A percentile compares a stretch with the other conserved stretches of the same genome.
phyloP scores from a whole-genome alignment of 2,797 vertebrate species.

The Oreochromis grahami region DNA sequence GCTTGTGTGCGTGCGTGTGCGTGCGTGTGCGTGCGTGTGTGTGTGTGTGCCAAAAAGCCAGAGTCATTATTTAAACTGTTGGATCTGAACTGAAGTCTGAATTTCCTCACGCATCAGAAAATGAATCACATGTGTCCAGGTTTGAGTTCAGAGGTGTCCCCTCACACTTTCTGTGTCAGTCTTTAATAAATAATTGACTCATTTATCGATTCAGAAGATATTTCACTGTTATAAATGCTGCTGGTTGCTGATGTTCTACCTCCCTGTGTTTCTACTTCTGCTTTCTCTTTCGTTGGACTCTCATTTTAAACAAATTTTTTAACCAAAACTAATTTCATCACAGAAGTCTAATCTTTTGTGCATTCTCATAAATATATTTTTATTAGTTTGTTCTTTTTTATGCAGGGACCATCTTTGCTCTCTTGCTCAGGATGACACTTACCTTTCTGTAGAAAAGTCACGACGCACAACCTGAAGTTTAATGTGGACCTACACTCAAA shows the following conservation, averaged over 20 bases:
- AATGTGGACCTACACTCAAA: neutral
- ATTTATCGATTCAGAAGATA: neutral
- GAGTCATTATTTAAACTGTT: conserved; percentile 2
- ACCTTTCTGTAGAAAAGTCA: neutral
- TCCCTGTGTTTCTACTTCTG: neutral
- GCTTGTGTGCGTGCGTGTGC: too few species aligned
- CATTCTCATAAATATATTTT: neutral
- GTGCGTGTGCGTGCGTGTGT: neutral
- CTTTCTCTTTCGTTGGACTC: neutral
- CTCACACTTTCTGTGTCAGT: neutral
- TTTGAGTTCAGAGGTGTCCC: neutral
- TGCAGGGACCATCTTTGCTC: neutral
- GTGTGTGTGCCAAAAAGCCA: neutral
- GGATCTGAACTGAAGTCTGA: neutral
- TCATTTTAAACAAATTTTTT: neutral
- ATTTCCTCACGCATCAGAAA: neutral
- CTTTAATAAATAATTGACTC: neutral
- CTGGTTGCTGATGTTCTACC: neutral
- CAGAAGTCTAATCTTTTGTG: neutral
- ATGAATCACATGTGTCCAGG: neutral
- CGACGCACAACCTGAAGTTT: neutral
- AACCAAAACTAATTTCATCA: neutral
- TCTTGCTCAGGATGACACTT: neutral
- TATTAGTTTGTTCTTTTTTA: neutral
- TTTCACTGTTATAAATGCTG: neutral